phyloP scores from a whole-genome alignment of 2,113 vertebrate species.

The Stictonetta naevosa region DNA sequence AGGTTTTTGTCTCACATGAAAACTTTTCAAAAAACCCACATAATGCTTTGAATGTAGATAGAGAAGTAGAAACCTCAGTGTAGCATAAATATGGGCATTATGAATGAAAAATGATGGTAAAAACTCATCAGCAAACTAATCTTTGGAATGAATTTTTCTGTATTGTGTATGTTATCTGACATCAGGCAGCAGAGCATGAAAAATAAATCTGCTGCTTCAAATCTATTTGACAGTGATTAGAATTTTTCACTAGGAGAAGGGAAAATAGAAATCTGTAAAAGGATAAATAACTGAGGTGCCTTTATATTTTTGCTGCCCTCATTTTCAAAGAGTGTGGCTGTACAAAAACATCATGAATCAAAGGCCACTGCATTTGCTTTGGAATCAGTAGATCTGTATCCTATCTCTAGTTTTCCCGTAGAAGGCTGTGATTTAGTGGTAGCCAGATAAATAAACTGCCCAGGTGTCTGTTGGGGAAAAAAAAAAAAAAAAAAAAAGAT shows the following conservation, averaged over 20 bases:
- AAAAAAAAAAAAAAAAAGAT: neutral
- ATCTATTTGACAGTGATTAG: constrained; percentile 24
- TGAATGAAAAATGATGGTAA: constrained; percentile 24
- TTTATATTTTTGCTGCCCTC: neutral
- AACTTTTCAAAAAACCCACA: neutral
- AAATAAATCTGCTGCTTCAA: constrained; percentile 33
- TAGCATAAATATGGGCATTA: neutral
- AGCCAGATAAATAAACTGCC: neutral
- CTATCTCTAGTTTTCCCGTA: neutral
- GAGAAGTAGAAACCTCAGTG: neutral
- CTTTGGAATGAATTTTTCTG: constrained; percentile 21
- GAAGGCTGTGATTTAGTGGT: neutral
- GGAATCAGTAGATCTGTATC: neutral
- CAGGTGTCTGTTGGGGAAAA: neutral
- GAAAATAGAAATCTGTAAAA: neutral
- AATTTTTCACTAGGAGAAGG: neutral
- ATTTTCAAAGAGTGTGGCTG: neutral
- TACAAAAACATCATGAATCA: neutral
- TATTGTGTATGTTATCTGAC: constrained; percentile 35
- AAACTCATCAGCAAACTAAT: constrained; percentile 54
- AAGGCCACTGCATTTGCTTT: neutral
- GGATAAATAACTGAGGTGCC: neutral
- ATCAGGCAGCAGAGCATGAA: constrained; percentile 30
- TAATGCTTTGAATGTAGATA: neutral
- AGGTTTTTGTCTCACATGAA: neutral